Conservation (phyloP, 2,113 vertebrate genomes). For the Telmatochromis sp. region DNA sequence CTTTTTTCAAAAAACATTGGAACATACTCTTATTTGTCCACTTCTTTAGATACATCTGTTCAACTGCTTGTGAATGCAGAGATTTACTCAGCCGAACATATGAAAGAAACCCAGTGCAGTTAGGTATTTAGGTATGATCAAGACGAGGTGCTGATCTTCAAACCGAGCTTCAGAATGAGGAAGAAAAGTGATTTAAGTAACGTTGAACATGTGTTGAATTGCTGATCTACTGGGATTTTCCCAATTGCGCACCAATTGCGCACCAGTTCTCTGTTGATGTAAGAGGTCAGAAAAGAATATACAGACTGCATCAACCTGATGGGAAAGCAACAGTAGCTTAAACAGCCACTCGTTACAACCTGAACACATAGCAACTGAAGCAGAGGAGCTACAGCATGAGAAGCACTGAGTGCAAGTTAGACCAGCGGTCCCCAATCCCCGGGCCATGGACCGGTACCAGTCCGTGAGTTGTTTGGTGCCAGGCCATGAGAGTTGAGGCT, state of each 20-base stretch:
- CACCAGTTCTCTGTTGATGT: background rate
- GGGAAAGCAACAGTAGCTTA: background rate
- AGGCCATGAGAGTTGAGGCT: background rate
- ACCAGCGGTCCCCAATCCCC: background rate
- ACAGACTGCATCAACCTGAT: background rate
- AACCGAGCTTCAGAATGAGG: background rate
- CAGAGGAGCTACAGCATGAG: background rate
- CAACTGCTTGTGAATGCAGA: background rate
- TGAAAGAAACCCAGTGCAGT: background rate
- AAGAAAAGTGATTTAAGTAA: background rate
- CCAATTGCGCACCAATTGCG: rapidly evolving
- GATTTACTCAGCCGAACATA: background rate
- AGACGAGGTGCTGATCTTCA: background rate
- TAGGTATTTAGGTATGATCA: background rate
- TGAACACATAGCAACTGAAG: background rate
- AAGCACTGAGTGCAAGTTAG: background rate
- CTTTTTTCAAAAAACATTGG: background rate
- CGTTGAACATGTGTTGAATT: background rate
- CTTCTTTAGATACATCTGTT: background rate
- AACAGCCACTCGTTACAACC: background rate
- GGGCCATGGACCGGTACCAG: background rate
- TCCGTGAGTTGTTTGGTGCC: background rate
- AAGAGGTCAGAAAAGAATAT: background rate
- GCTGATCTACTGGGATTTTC: background rate
- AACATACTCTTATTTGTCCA: background rate